Evolutionary conservation across 1,140 invertebrate genomes (phyloP), one percentile per base, ranked within the genome.

Genomic region (Aphaenogaster rudis): DNA sequence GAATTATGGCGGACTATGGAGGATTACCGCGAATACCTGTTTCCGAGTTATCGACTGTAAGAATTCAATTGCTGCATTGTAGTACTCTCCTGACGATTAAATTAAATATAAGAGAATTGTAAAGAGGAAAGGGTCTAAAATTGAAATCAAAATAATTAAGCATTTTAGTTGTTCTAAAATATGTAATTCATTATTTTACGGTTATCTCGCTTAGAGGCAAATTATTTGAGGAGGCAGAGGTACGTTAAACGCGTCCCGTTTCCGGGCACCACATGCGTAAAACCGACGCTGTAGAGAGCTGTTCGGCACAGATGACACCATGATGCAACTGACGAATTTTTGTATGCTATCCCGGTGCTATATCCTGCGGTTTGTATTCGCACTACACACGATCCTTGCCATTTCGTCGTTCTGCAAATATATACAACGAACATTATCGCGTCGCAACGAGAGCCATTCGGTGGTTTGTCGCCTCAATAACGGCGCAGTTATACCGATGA

Each of bases 401-500:
- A 61, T 61, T 74, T 74, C 36, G 36, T 59, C 69, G 28, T 82
- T 72, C 42, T 17, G 39, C 80, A 82, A 82, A 82, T 61, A 82
- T 82, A 57, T 74, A 74, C 54, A 57, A 21, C 28, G 52, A 64
- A 59, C 52, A 72, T 82, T 72, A 72, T 72, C 42, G 67, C 33
- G 13, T 61, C 21, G 42, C 80, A 61, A 50, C 80, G 54, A 74
- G 67, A 82, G 54, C 67, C 42, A 45, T 74, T 82, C 50, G 39
- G 50, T 6, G 64, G 39, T 72, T 50, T 74, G 67, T 88, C 78
- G 63, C 59, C 50, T 67, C 71, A 80, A 69, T 88, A 88, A 88
- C 81, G 86, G 21, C 36, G 67, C 64, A 77, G 63, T 76, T 80
- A 69, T 77, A 64, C 52, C 50, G 61, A 36, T 54, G 63, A 88